Evolutionary conservation across 2,888 invertebrate genomes (phyloP).

Genomic region (Branchipolynoe longqiensis): DNA sequence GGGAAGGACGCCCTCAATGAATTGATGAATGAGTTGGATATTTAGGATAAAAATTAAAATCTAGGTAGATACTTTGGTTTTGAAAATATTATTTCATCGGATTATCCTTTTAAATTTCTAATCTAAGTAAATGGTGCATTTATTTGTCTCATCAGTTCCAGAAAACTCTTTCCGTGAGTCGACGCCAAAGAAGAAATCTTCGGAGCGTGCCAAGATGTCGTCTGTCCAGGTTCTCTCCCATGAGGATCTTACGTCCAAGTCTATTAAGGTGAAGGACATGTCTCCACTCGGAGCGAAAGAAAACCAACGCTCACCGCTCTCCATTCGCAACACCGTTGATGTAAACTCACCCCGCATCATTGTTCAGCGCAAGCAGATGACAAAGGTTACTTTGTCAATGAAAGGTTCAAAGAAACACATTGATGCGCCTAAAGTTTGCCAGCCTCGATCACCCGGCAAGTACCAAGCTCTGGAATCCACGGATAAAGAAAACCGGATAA

Average conservation of each 20-base stretch:
- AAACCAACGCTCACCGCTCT: conserved; percentile 42
- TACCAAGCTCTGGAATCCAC: conserved; percentile 8
- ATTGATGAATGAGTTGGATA: not conserved
- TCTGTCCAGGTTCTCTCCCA: conserved; percentile 10
- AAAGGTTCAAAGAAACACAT: conserved; percentile 8
- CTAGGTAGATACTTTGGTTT: too few relatives aligned
- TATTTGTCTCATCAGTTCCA: not conserved
- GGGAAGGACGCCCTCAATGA: not conserved
- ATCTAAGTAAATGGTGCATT: too few relatives aligned
- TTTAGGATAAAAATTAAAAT: not conserved
- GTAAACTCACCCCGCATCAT: conserved; percentile 29
- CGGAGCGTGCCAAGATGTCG: not conserved
- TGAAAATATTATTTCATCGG: not conserved
- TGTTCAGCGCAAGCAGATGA: conserved; percentile 41
- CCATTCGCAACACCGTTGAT: conserved; percentile 8
- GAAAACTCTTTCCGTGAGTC: conserved; percentile 23
- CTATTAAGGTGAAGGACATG: conserved; percentile 16
- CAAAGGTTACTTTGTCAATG: conserved; percentile 28
- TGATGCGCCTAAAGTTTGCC: not conserved
- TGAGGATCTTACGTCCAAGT: conserved; percentile 19
- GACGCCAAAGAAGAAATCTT: conserved; percentile 14
- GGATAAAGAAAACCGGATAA: conserved; percentile 27
- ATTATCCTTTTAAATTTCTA: too few relatives aligned
- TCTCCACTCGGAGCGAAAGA: conserved; percentile 1
- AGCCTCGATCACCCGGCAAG: not conserved